Evolutionary conservation across 1,140 invertebrate genomes (phyloP), one percentile per base, ranked within the genome.

Genomic region (Drosophila equinoxialis): DNA sequence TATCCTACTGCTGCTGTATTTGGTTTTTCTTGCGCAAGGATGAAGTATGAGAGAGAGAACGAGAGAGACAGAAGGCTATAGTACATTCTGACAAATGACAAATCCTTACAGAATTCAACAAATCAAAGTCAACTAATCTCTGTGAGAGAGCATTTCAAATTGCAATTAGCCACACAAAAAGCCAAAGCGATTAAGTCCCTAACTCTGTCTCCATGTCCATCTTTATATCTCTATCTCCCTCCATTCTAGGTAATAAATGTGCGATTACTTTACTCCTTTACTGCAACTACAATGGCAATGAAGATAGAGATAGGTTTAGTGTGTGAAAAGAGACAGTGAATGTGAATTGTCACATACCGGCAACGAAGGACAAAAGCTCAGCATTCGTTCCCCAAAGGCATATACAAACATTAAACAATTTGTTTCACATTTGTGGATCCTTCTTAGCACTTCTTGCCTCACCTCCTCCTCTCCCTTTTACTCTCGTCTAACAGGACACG

Each of bases 161-260:
- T 72, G 74, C 76, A 78, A 78, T 78, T 78, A 78, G 76, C 76
- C 74, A 65, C 76, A 77, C 76, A 77, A 60, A 70, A 71, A 72
- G 68, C 48, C 68, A 72, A 63, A 64, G 68, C 65, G 74, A 78
- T 78, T 78, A 77, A 77, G 68, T 51, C 45, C 7, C 45, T 51
- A 39, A 20, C 17, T 23, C 45, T 20, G 8, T 23, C 3, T 51
- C 17, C 10, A 3, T 17, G 23, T 23, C 10, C 11, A 14, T 51
- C 17, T 10, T n/a, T 11, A 17, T 23, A 10, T 51, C 17, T 51
- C 10, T 51, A 3, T 23, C 45, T 51, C 17, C 20, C 17, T 51
- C n/a, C 14, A 11, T 20, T 51, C 20, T 51, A 77, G 74, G 62
- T 71, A 77, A 77, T 77, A 71, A 77, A 77, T 68, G 75, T 77